Base-by-base conservation (phyloP, 2,797 vertebrate species). In the Picus viridis region DNA sequence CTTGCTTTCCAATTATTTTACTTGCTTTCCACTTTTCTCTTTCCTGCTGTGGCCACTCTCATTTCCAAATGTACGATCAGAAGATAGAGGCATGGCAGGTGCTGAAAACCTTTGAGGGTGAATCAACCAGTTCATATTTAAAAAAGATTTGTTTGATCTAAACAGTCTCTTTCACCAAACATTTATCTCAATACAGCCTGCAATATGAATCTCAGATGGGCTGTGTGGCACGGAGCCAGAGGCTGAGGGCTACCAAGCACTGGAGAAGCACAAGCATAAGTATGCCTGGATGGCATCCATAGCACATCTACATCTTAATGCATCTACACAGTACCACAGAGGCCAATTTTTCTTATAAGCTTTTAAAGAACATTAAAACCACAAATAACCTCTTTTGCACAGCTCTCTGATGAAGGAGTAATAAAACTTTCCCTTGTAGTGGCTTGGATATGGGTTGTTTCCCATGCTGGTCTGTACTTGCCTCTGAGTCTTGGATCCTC, bases 401-500 rank as follows among this genome's bases (percentile, higher is more conserved):
- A 1, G 65, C 34, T 80, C 41, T 77, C 43, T 72, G 63, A 32
- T 54, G 75, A 62, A 71, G 51, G 36, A 68, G 12, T 51, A 72
- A 17, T 7, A 72, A 41, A 24, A 18, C 19, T 62, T 67, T 81
- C 67, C 49, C 30, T 43, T 53, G 34, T 39, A 43, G 22, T 30
- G 36, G 32, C 29, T 81, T 9, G 4, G 27, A 29, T 32, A 4
- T 8, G 32, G 12, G 20, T 30, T 29, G 14, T 58, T 74, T 70
- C 45, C 72, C 54, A 1, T n/a, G 14, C 47, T 34, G 54, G 3
- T 27, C 49, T 3, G 1, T 5, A 27, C 34, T 79, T 1, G 0
- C 15, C 30, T 53, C 47, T 23, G 19, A 34, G 41, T 68, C 47
- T 57, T 9, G 2, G 9, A n/a, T 72, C 39, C 39, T 84, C 1